Evolutionary conservation across 2,113 vertebrate species (phyloP), one percentile per base, ranked within the genome.

Genomic region (Carlito syrichta): DNA sequence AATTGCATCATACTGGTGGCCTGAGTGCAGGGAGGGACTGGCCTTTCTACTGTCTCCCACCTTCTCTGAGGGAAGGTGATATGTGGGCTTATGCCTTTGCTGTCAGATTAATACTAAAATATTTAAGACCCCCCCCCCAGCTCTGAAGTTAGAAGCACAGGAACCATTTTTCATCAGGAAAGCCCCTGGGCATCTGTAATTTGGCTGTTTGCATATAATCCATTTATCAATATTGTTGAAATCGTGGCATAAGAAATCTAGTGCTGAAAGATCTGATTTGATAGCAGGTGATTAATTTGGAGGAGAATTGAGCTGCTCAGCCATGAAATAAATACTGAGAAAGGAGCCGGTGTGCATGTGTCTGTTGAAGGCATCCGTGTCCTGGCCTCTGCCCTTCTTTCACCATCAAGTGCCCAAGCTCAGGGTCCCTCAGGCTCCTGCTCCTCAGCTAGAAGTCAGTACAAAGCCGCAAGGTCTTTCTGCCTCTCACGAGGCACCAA

Each of bases 241-340:
- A 96, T 95, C 96, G 92, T 68, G 92, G 58, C 97, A 94, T 97
- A 95, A 96, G 95, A 97, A 98, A 97, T 96, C 94, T 95, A 97
- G 95, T 94, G 89, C 91, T 86, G 95, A 96, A 96, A 92, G 96
- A 97, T 98, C 97, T 95, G 91, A 93, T 97, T 96, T 98, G 98
- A 94, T 92, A 98, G 96, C 95, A 88, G 82, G 97, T 98, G 98
- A 98, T 98, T 97, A 97, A 98, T 98, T 98, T 97, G 85, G 71
- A 20, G 95, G 95, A 97, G 97, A 97, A 96, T 93, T 92, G 96
- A 98, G 95, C 97, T 97, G 96, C 71, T 96, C 95, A 79, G 83
- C 97, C 96, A 92, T 92, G 97, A 96, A 94, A 88, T 94, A 97
- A 97, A 93, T 73, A 90, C 2, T 20, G 17, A 16, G 38, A 94